A percentile compares a stretch with the other conserved stretches of the same genome.
Conservation (phyloP, 1,140 invertebrate species). For the Geopemphigus sp. region DNA sequence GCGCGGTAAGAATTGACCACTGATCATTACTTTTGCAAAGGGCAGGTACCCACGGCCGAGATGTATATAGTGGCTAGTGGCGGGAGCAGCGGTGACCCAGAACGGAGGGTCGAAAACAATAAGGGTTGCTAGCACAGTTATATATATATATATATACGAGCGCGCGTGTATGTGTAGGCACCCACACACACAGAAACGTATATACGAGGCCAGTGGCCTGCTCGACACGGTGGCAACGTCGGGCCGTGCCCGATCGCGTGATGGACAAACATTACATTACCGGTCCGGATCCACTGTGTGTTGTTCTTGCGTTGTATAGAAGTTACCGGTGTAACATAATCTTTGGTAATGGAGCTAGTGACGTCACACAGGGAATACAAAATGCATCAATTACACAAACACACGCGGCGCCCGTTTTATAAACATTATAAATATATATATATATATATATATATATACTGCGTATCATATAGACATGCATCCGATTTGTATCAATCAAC, state of each 20-base stretch:
- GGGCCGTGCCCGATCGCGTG: slow-evolving; percentile 21
- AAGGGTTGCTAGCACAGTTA: background rate
- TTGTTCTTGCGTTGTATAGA: slow-evolving; percentile 18
- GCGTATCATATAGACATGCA: background rate
- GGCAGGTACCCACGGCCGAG: background rate
- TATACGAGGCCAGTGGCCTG: background rate
- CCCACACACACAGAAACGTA: background rate
- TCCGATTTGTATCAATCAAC: slow-evolving; percentile 42
- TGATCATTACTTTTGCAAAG: slow-evolving; percentile 43
- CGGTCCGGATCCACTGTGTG: slow-evolving; percentile 34
- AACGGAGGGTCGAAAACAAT: background rate
- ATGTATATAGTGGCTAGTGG: background rate
- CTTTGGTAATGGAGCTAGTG: slow-evolving; percentile 48
- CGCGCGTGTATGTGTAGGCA: background rate
- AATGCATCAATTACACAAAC: slow-evolving; percentile 47
- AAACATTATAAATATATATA: background rate
- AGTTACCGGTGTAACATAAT: slow-evolving; percentile 47
- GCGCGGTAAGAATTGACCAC: slow-evolving; percentile 31
- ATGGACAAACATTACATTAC: slow-evolving; percentile 48
- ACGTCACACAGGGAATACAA: slow-evolving; percentile 31
- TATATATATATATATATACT: background rate
- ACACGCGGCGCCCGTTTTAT: slow-evolving; percentile 3
- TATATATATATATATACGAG: background rate
- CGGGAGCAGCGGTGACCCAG: background rate
- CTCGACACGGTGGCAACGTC: background rate